Evolutionary conservation across 2,113 vertebrate species (phyloP).

Genomic region (Oophaga pumilio): DNA sequence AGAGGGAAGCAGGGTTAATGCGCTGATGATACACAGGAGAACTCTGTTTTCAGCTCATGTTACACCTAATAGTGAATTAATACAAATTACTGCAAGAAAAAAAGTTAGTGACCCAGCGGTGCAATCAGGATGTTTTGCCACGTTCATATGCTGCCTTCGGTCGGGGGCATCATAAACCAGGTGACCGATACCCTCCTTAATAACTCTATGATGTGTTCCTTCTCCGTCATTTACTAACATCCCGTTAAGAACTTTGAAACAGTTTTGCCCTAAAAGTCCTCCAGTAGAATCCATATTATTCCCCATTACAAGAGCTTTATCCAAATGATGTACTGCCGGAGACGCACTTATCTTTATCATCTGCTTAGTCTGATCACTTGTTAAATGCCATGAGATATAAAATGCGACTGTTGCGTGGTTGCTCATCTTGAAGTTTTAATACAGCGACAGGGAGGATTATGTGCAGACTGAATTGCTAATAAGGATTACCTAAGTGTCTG

Average conservation of each 20-base stretch:
- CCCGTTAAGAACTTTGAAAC: not conserved
- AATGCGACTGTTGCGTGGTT: not conserved
- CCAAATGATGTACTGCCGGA: not conserved
- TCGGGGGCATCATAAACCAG: too few relatives aligned
- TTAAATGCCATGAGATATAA: not conserved
- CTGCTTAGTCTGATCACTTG: conserved; percentile 2
- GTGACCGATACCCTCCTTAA: not conserved
- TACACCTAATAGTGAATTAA: too few relatives aligned
- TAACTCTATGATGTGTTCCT: not conserved
- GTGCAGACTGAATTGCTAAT: conserved; percentile 12
- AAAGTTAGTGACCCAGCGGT: too few relatives aligned
- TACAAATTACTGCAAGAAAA: too few relatives aligned
- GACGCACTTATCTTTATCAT: not conserved
- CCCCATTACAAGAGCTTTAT: not conserved
- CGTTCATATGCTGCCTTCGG: too few relatives aligned
- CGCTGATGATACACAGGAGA: too few relatives aligned
- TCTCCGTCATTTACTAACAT: not conserved
- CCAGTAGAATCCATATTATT: not conserved
- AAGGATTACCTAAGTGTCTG: conserved; percentile 11
- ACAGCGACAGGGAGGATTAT: conserved; percentile 6
- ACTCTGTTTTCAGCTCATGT: too few relatives aligned
- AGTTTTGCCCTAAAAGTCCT: not conserved
- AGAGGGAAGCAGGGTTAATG: too few relatives aligned
- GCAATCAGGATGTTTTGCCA: too few relatives aligned
- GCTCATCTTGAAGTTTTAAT: not conserved